Conservation (phyloP, 2,113 vertebrate species). For the Pungitius pungitius region DNA sequence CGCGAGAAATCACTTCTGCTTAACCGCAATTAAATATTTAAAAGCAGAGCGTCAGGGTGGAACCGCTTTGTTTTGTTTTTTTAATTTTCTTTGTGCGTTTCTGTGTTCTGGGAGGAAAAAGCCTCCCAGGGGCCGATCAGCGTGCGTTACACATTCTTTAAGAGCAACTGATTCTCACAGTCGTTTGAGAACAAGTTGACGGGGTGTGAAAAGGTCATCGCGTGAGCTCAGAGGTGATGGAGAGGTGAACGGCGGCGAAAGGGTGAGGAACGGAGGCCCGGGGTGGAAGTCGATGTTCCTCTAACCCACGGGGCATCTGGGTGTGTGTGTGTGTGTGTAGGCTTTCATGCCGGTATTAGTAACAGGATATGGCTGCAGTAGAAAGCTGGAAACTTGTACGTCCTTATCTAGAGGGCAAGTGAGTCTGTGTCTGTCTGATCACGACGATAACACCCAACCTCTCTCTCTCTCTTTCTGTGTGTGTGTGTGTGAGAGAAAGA, state of each 20-base stretch:
- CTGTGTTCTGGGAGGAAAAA: background rate
- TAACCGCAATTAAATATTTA: constrained; percentile 9
- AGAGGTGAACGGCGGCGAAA: constrained; percentile 59
- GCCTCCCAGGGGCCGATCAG: constrained; percentile 1
- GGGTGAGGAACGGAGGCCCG: constrained; percentile 56
- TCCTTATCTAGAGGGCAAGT: constrained; percentile 85
- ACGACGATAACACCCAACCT: constrained; percentile 72
- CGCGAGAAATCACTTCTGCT: background rate
- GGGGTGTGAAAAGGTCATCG: constrained; percentile 66
- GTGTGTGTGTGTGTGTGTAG: constrained; percentile 30
- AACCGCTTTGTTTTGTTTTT: background rate
- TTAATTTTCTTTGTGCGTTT: background rate
- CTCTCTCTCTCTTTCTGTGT: constrained; percentile 6
- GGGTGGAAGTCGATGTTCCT: constrained; percentile 78
- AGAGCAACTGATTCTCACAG: constrained; percentile 1
- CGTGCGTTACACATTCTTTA: background rate
- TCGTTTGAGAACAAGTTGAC: constrained; percentile 24
- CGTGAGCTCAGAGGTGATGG: constrained; percentile 58
- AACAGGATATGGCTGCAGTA: constrained; percentile 87
- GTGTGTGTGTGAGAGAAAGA: constrained; percentile 12
- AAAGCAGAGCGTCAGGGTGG: background rate
- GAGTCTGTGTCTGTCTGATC: constrained; percentile 78
- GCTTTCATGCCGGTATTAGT: constrained; percentile 82
- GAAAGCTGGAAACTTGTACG: constrained; percentile 82
- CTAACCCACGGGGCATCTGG: constrained; percentile 58